Evolutionary conservation across 2,113 vertebrate species (phyloP), one percentile per base, ranked within the genome.

Genomic region (Dolichallabes microphthalmus): DNA sequence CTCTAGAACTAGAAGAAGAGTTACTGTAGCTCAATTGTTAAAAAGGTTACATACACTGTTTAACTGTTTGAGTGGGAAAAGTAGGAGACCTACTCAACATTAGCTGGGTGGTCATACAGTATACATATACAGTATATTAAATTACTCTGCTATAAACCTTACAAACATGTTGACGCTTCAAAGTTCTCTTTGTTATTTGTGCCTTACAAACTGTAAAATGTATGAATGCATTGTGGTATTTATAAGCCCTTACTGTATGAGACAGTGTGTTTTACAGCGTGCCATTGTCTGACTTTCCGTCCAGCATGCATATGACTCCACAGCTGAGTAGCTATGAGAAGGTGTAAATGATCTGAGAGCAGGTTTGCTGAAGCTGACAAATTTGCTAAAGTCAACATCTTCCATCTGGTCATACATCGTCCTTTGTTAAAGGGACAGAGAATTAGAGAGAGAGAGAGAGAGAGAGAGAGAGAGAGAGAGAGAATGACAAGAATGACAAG

Each of bases 401-500:
- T 93, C 94, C 94, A 95, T 95, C 94, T 95, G 94, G 90, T 92
- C n/a, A n/a, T n/a, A n/a, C n/a, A n/a, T n/a, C n/a, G n/a, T n/a
- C n/a, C n/a, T n/a, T 57, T 53, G 60, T 87, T 74, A 83, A 58
- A 81, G 15, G 66, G 74, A 85, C 35, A 87, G 1, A 35, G 1
- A 35, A n/a, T n/a, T n/a, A 35, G 2, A 35, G 53, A 82, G 55
- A 82, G 78, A 69, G 57, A 35, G 2, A 35, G 53, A 82, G 55
- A 82, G 78, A 69, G 57, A 88, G 89, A 61, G 91, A 89, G 84
- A 86, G 32, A 68, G 22, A 45, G 60, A 45, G 80, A 83, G 61
- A 20, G 60, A 84, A 85, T 81, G 52, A 88, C 74, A 79, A 27
- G 63, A 63, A 52, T 27, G 69, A 87, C 82, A 85, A 76, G 69